Conservation (phyloP, 2,888 invertebrate species). For the Julus scandinavius region DNA sequence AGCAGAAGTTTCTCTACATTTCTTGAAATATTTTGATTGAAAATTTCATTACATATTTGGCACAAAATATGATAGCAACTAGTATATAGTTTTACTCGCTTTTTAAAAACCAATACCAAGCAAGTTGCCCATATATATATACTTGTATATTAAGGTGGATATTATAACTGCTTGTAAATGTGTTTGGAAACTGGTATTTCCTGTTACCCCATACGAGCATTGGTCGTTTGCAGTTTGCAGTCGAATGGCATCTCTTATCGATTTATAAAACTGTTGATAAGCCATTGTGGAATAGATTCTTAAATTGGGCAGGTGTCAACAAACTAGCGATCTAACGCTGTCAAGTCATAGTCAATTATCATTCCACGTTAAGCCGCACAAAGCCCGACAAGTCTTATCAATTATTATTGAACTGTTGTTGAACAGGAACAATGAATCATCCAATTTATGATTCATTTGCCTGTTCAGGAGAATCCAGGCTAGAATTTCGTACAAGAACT, state of each 20-base stretch:
- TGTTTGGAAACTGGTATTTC: neutral
- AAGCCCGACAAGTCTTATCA: neutral
- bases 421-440: constrained; percentile 38
- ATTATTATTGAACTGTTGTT: neutral
- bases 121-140: neutral
- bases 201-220: neutral
- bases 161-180: neutral
- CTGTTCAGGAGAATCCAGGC: neutral
- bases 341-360: constrained; percentile 17
- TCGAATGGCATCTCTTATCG: neutral
- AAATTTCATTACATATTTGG: no score
- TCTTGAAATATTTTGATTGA: no score
- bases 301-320: constrained; percentile 16
- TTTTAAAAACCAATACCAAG: neutral
- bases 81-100: no score
- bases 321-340: neutral
- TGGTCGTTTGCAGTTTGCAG: neutral
- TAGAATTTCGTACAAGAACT: neutral
- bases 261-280: neutral
- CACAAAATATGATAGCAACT: no score
- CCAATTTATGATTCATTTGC: neutral
- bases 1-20: no score
- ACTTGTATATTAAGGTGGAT: no score
- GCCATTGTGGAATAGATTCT: constrained; percentile 6
- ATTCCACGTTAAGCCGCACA: constrained; percentile 8